A percentile compares a stretch with the other conserved stretches of the same genome.
Evolutionary conservation across 2,797 vertebrate species (phyloP).

Genomic region (Karalla daura): DNA sequence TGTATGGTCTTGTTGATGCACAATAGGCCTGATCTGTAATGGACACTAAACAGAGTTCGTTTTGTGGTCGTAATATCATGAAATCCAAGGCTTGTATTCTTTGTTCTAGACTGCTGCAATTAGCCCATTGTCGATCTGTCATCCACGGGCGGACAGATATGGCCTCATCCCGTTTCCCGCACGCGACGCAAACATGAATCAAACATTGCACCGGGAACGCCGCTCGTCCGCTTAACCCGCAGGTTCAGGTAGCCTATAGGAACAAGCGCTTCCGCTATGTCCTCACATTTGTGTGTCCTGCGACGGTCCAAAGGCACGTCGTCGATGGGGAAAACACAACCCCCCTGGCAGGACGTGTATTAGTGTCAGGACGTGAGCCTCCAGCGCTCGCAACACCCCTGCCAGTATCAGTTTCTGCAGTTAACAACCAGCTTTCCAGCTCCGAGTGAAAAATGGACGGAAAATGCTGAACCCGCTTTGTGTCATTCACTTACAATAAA

Average conservation of each 20-base stretch:
- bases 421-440: slow-evolving; percentile 22
- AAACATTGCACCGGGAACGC: slow-evolving; percentile 23
- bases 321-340: slow-evolving; percentile 1
- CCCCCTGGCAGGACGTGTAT: slow-evolving; percentile 2
- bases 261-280: not conserved
- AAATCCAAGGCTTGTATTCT: slow-evolving; percentile 74
- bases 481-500: slow-evolving; percentile 47
- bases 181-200: slow-evolving; percentile 7
- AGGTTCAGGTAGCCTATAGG: not conserved
- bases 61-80: slow-evolving; percentile 76
- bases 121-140: slow-evolving; percentile 62
- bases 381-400: slow-evolving; percentile 4
- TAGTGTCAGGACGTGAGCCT: slow-evolving; percentile 9
- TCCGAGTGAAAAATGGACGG: slow-evolving; percentile 6
- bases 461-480: slow-evolving; percentile 42
- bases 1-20: slow-evolving; percentile 78
- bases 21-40: slow-evolving; percentile 78
- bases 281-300: not conserved
- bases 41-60: slow-evolving; percentile 79
- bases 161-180: slow-evolving; percentile 13
- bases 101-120: slow-evolving; percentile 65
- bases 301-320: not conserved
- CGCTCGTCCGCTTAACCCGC: slow-evolving; percentile 3
- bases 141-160: slow-evolving; percentile 37
- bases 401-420: slow-evolving; percentile 23